phyloP scores from a whole-genome alignment of 2,888 invertebrate species.

The Cosmia pyralina region DNA sequence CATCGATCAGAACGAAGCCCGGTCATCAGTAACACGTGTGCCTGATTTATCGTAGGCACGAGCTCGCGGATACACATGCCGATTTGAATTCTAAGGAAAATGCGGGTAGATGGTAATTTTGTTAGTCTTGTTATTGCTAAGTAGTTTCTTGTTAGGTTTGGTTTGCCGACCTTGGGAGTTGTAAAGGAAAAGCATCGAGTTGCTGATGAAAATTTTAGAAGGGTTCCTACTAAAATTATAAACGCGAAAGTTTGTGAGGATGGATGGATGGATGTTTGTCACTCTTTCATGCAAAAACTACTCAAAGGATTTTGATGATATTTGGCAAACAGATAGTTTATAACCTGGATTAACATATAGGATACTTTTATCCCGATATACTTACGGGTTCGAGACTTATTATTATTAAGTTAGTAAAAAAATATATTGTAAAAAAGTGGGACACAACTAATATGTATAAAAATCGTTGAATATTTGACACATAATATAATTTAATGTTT shows the following conservation, averaged over 20 bases:
- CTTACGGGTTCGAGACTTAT: too few relatives aligned
- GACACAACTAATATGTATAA: not conserved
- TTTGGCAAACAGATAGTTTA: too few relatives aligned
- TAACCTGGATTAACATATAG: too few relatives aligned
- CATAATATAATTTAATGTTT: too few relatives aligned
- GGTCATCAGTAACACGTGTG: constrained; percentile 75
- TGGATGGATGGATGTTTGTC: too few relatives aligned
- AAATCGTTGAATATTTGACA: not conserved
- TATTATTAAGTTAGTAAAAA: accelerated
- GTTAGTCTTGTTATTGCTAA: constrained; percentile 4
- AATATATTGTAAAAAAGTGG: not conserved
- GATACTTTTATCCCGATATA: too few relatives aligned
- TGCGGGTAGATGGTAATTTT: constrained; percentile 23
- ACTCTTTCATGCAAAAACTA: too few relatives aligned
- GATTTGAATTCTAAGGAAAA: constrained; percentile 66
- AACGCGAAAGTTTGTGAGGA: too few relatives aligned
- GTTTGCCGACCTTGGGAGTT: not conserved
- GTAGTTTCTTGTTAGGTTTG: constrained; percentile 11
- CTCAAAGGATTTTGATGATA: too few relatives aligned
- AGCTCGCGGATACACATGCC: constrained; percentile 61
- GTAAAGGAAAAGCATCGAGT: not conserved
- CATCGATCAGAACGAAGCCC: constrained; percentile 63
- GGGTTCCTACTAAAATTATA: too few relatives aligned
- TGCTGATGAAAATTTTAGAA: not conserved
- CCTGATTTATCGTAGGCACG: constrained; percentile 74